A percentile compares a stretch with the other conserved stretches of the same genome.
Conservation (phyloP, 2,888 invertebrate species). For the Brachypalpus laphriformis region DNA sequence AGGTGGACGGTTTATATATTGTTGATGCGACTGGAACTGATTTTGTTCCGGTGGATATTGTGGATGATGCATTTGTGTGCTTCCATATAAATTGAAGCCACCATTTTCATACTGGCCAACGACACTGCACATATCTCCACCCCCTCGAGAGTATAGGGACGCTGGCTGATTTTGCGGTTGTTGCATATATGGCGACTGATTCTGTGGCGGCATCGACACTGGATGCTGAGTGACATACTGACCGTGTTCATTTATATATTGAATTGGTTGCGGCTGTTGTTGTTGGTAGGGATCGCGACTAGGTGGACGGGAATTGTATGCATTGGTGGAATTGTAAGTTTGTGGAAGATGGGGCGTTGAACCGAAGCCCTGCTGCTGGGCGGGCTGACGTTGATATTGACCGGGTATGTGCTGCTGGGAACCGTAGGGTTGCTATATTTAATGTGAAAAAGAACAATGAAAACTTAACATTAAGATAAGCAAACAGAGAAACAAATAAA, state of each 20-base stretch:
- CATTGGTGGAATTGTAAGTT: slow-evolving; percentile 79
- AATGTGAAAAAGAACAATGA: slow-evolving; percentile 43
- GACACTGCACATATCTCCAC: slow-evolving; percentile 83
- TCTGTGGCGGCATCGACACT: slow-evolving; percentile 78
- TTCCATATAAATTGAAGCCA: slow-evolving; percentile 74
- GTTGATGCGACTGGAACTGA: slow-evolving; percentile 76
- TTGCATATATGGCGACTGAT: slow-evolving; percentile 78
- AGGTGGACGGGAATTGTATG: slow-evolving; percentile 81
- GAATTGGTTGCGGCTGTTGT: slow-evolving; percentile 81
- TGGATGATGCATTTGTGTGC: slow-evolving; percentile 56
- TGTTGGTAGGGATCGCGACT: slow-evolving; percentile 82
- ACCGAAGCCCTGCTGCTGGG: slow-evolving; percentile 81
- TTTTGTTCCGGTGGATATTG: slow-evolving; percentile 72
- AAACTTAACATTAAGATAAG: slow-evolving; percentile 39
- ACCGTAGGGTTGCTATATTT: slow-evolving; percentile 83
- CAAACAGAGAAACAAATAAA: slow-evolving; percentile 34
- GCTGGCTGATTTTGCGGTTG: slow-evolving; percentile 82
- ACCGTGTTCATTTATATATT: slow-evolving; percentile 82
- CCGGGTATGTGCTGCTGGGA: slow-evolving; percentile 84
- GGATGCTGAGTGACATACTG: slow-evolving; percentile 80
- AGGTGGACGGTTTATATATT: slow-evolving; percentile 80
- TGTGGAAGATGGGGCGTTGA: slow-evolving; percentile 82
- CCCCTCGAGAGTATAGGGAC: slow-evolving; percentile 51
- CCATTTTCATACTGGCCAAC: slow-evolving; percentile 81
- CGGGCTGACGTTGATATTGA: slow-evolving; percentile 81